Base-by-base conservation (phyloP, 2,888 invertebrate genomes). In the Abrostola tripartita region DNA sequence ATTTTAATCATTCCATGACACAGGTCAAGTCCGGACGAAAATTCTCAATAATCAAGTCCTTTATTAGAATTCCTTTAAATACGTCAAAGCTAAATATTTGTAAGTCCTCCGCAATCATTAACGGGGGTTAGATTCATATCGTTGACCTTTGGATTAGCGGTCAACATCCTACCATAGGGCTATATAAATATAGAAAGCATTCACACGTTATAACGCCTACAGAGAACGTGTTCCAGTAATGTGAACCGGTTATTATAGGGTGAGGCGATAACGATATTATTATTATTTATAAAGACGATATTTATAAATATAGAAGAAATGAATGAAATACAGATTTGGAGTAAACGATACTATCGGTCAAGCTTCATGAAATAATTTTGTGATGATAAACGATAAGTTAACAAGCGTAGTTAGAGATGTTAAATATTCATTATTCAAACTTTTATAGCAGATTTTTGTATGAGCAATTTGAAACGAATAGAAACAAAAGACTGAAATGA, bases 11-110 rank as follows among this genome's bases (percentile, higher is more conserved):
- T 49, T 63, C 10, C 24, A 50, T 14, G 1, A 1, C 55, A 37
- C 40, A 11, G 35, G 8, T 35, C 8, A 11, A 0, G 9, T 50
- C 6, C 6, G n/a, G 38, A 9, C 38, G 36, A n/a, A 58, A 55
- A 55, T 62, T 52, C 58, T 60, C 57, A 61, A 11, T 40, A 60
- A 38, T 50, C 12, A 38, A n/a, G 1, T 37, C 40, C 47, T 54
- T 57, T 52, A 68, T 63, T 63, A 68, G 57, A 68, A 71, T 71
- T 54, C 69, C 54, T 35, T 67, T 58, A 24, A 61, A 72, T 72
- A 61, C 56, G 52, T 42, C n/a, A 37, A 40, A 64, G 53, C 10
- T 14, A 49, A 60, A 73, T 63, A 47, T 68, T 71, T 68, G 56
- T 51, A 51, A 59, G 50, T 56, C 50, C 52, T 42, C 51, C 49